Conservation (phyloP, 2,888 invertebrate genomes). For the Osmoderma eremita region DNA sequence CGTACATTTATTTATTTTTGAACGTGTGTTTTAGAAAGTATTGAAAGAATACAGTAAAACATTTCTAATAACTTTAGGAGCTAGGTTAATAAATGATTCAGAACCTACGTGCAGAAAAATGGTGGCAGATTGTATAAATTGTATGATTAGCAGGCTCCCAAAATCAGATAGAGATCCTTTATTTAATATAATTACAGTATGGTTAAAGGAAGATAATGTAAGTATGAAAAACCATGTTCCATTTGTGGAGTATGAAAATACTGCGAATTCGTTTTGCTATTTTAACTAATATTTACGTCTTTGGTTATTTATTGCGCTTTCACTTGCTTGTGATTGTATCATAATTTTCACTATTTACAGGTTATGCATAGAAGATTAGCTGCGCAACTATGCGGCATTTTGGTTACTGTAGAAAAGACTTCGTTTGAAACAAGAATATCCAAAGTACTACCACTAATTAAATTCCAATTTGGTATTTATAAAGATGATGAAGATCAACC, state of each 20-base stretch:
- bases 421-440: conserved; percentile 75
- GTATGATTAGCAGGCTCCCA: conserved; percentile 71
- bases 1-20: not conserved
- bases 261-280: no score
- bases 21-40: conserved; percentile 65
- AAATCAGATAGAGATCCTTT: conserved; percentile 71
- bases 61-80: conserved; percentile 80
- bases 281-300: no score
- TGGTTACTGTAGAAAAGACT: conserved; percentile 79
- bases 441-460: conserved; percentile 69
- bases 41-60: conserved; percentile 72
- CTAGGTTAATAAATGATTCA: conserved; percentile 84
- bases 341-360: conserved; percentile 60
- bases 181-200: conserved; percentile 75
- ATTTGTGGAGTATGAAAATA: not conserved
- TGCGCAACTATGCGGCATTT: conserved; percentile 81
- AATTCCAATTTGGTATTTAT: conserved; percentile 56
- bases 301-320: not conserved
- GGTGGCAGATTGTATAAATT: conserved; percentile 77
- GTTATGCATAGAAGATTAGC: conserved; percentile 78
- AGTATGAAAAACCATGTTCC: conserved; percentile 46
- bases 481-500: conserved; percentile 46
- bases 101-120: conserved; percentile 79
- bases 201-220: conserved; percentile 76
- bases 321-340: conserved; percentile 19